Conservation (phyloP, 2,888 invertebrate genomes). For the Hylaea fasciaria region DNA sequence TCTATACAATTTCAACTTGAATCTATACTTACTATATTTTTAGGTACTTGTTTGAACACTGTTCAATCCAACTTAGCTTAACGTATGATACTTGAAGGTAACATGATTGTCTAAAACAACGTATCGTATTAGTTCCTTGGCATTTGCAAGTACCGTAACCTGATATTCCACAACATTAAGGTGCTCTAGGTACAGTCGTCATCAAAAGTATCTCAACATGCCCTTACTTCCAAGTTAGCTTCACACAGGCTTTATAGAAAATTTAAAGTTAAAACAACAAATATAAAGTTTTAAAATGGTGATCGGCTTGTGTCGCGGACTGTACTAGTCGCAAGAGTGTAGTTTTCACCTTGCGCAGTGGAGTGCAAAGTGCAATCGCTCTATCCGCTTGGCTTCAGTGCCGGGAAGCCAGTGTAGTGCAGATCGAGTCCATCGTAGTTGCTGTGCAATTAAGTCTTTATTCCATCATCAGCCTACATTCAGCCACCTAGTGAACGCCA, state of each 20-base stretch:
- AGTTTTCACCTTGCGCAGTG: constrained; percentile 53
- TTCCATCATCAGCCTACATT: too few species aligned
- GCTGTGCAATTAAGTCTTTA: constrained; percentile 26
- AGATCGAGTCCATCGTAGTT: constrained; percentile 4
- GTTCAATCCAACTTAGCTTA: not conserved
- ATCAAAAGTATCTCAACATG: too few species aligned
- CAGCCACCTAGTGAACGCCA: too few species aligned
- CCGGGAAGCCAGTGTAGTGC: constrained; percentile 61
- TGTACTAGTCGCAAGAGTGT: constrained; percentile 47
- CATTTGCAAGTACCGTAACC: constrained; percentile 24
- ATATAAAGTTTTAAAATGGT: too few species aligned
- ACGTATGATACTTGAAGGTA: not conserved
- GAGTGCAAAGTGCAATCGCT: constrained; percentile 57
- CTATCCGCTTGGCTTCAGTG: constrained; percentile 51
- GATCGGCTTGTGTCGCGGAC: too few species aligned
- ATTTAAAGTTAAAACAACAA: too few species aligned
- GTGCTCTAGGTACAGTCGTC: not conserved
- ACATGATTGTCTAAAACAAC: not conserved
- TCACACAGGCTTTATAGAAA: too few species aligned
- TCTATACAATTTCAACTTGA: not conserved
- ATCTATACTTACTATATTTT: too few species aligned
- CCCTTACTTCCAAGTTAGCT: too few species aligned
- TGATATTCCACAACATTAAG: constrained; percentile 17
- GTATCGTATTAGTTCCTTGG: constrained; percentile 20
- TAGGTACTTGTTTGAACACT: not conserved